These are phyloP conservation scores for Nothoprocta perdicaria DNA, from an alignment of 2,113 vertebrate species.

Conservation along the genomic window DNA sequence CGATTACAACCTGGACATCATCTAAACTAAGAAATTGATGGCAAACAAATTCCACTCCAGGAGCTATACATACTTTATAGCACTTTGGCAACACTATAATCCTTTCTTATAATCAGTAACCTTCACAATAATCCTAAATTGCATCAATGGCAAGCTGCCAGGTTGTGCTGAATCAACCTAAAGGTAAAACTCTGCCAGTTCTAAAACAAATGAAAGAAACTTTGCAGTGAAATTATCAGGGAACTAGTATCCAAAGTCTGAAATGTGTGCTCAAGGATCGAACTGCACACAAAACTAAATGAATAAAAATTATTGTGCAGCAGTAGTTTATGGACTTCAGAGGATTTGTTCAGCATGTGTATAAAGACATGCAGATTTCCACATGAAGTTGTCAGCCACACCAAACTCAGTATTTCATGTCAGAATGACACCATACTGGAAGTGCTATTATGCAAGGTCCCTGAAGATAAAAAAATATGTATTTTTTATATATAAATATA, in stretches of 20 bases:
- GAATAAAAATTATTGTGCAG: not conserved
- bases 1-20: not conserved
- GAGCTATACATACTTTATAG: not conserved
- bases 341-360: not conserved
- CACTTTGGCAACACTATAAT: too few relatives aligned
- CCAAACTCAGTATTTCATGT: not conserved
- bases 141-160: not conserved
- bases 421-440: not conserved
- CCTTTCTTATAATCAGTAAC: not conserved
- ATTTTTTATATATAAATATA: too few relatives aligned
- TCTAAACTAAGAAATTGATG: not conserved
- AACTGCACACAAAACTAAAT: not conserved
- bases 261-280: not conserved
- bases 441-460: not conserved
- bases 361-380: not conserved
- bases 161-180: not conserved
- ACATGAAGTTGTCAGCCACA: not conserved
- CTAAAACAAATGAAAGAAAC: not conserved
- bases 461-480: too few relatives aligned
- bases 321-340: not conserved
- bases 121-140: not conserved
- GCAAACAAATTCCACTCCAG: not conserved
- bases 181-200: not conserved
- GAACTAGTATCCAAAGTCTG: too few relatives aligned
- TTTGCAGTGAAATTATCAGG: rapidly evolving